These are phyloP conservation scores for Mustela nigripes DNA, from an alignment of 2,113 vertebrate genomes.

Conservation along the genomic window DNA sequence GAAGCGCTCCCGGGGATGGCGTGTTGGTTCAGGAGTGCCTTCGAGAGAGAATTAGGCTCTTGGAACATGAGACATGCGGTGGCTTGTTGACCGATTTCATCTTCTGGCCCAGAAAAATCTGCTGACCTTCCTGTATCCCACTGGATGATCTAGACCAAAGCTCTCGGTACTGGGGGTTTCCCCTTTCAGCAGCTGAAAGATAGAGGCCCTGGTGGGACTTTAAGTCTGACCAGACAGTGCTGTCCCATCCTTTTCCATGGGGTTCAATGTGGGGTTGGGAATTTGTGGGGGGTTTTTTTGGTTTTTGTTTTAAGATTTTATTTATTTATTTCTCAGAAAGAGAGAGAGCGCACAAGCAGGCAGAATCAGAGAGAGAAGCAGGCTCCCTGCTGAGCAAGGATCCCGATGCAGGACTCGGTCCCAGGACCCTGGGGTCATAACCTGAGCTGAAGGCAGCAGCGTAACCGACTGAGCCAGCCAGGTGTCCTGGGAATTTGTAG, in stretches of 20 bases:
- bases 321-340: too few relatives aligned
- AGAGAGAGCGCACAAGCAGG: too few relatives aligned
- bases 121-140: not conserved
- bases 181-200: not conserved
- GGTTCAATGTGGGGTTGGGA: not conserved
- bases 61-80: rapidly evolving
- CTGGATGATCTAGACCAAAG: not conserved
- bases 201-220: not conserved
- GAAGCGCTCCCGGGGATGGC: not conserved
- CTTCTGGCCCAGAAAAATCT: not conserved
- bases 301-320: too few relatives aligned
- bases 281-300: not conserved
- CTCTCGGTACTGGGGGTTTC: rapidly evolving
- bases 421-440: too few relatives aligned
- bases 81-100: not conserved
- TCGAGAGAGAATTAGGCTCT: not conserved
- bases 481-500: not conserved
- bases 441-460: too few relatives aligned
- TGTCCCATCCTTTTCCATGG: not conserved
- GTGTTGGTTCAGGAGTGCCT: not conserved
- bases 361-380: too few relatives aligned
- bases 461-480: too few relatives aligned
- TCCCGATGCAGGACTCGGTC: too few relatives aligned
- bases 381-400: too few relatives aligned
- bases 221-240: not conserved